Evolutionary conservation across 2,797 vertebrate genomes (phyloP).

Genomic region (Coranthus polyacanthus): DNA sequence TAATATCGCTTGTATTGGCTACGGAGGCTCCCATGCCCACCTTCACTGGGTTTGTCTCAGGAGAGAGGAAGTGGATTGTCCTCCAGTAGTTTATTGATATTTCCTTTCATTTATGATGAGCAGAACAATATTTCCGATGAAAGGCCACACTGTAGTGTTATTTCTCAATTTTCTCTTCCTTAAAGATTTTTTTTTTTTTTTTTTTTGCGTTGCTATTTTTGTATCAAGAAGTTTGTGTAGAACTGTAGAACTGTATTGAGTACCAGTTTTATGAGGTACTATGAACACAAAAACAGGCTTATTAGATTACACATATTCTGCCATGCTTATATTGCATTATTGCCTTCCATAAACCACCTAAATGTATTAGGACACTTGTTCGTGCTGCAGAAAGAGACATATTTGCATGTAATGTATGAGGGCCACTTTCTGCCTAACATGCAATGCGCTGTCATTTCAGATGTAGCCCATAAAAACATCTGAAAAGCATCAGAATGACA

Average conservation of each 20-base stretch:
- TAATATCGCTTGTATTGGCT: constrained; percentile 80
- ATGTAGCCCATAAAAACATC: background rate
- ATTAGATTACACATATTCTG: constrained; percentile 48
- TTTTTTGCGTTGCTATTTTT: constrained; percentile 36
- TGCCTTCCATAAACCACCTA: constrained; percentile 32
- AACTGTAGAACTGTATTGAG: constrained; percentile 27
- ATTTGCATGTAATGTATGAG: constrained; percentile 7
- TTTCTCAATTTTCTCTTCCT: constrained; percentile 51
- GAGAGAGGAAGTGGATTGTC: constrained; percentile 75
- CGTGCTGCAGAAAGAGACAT: background rate
- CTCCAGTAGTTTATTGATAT: constrained; percentile 75
- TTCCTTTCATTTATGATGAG: constrained; percentile 76
- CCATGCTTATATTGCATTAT: constrained; percentile 16
- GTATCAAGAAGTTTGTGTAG: constrained; percentile 12
- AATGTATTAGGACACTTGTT: constrained; percentile 31
- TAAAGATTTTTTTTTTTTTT: too few relatives aligned
- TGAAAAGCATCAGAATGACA: constrained; percentile 1
- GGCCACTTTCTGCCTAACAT: background rate
- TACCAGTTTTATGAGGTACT: constrained; percentile 43
- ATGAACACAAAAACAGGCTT: constrained; percentile 20
- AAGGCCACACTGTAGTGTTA: constrained; percentile 38
- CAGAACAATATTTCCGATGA: constrained; percentile 57
- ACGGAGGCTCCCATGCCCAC: constrained; percentile 51
- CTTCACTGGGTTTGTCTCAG: constrained; percentile 59
- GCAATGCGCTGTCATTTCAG: constrained; percentile 11